Base-by-base conservation (phyloP, 2,113 vertebrate species). In the Engraulis encrasicolus region DNA sequence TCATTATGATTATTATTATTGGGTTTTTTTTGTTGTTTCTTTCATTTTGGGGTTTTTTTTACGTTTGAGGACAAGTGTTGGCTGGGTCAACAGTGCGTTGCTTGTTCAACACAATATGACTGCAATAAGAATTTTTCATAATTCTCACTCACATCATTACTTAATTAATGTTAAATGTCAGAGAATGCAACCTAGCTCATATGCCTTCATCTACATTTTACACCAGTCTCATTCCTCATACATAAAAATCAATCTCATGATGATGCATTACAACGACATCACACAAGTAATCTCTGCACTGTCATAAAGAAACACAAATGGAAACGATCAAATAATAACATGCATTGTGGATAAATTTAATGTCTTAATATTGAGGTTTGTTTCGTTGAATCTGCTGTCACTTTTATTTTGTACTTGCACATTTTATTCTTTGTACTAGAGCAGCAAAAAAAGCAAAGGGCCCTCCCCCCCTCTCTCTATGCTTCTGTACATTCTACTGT, bases 341-440 rank as follows among this genome's bases (percentile, higher is more conserved):
- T 20, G 52, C 18, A 58, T 5, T 58, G 19, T 6, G n/a, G 52
- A 19, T 58, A 58, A 58, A 23, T 23, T 58, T 58, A 54, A 54
- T 14, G 50, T 54, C 50, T 66, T 66, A 66, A 34, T 34, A 0
- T 74, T 23, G 6, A 71, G 34, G 27, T 71, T 27, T 71, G 27
- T 34, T 31, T 34, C 27, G 34, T 71, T 71, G 61, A 31, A 71
- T 71, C 31, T 27, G 31, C 27, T 71, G 61, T 34, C 66, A 74
- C 31, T 74, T 71, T 54, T 45, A 45, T 45, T 77, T 66, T 84
- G 81, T 18, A 81, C 79, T 78, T 82, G 74, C 66, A 85, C 79
- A 85, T 54, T 81, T 80, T 79, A 87, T 88, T 87, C 85, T 31
- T 78, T 91, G 91, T 94, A 91, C 91, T 91, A 90, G 91, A 94